A percentile compares a stretch with the other conserved stretches of the same genome.
phyloP scores from a whole-genome alignment of 2,888 invertebrate genomes.

The Lobophora halterata region DNA sequence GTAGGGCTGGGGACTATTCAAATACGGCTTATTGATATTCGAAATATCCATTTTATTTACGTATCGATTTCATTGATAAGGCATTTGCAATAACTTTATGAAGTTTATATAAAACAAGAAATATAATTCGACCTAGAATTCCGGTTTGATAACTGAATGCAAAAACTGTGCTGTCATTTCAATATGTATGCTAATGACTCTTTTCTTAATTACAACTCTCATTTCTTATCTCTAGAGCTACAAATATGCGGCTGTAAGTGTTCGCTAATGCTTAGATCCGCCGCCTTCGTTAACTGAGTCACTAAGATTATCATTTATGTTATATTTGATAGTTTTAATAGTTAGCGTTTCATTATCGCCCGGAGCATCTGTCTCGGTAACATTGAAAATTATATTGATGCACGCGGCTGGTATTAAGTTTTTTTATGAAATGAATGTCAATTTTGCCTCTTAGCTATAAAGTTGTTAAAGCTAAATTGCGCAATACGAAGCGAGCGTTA shows the following conservation, averaged over 20 bases:
- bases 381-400: conserved; percentile 31
- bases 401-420: conserved; percentile 26
- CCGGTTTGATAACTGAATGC: conserved; percentile 22
- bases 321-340: conserved; percentile 30
- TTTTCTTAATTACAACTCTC: conserved; percentile 29
- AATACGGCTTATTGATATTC: conserved; percentile 13
- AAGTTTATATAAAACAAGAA: conserved; percentile 4
- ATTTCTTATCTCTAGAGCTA: conserved; percentile 39
- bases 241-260: conserved; percentile 40
- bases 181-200: conserved; percentile 28
- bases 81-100: conserved; percentile 7
- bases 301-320: conserved; percentile 23
- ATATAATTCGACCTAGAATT: conserved; percentile 4
- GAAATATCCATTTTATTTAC: conserved; percentile 6
- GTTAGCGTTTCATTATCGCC: conserved; percentile 32
- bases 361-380: conserved; percentile 31
- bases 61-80: conserved; percentile 10
- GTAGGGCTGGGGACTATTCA: conserved; percentile 20
- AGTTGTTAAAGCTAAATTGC: conserved; percentile 52
- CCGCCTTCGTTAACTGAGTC: conserved; percentile 13
- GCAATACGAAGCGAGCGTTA: conserved; percentile 36
- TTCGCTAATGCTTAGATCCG: conserved; percentile 33
- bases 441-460: conserved; percentile 45
- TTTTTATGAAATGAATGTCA: conserved; percentile 30
- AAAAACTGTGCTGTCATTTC: conserved; percentile 21